phyloP scores from a whole-genome alignment of 2,888 invertebrate species.

The Syritta pipiens region DNA sequence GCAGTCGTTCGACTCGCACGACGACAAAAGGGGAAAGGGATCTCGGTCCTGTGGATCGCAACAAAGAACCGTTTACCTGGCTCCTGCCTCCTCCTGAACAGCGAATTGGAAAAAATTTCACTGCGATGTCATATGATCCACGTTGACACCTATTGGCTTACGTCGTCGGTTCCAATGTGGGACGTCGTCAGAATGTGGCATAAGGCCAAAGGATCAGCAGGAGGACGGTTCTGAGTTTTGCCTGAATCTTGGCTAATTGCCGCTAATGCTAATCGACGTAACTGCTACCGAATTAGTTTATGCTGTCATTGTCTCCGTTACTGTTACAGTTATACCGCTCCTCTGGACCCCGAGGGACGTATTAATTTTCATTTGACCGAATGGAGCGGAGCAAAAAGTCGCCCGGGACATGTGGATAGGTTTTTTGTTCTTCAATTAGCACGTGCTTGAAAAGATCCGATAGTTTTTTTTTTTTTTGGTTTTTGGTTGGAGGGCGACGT shows the following conservation, averaged over 20 bases:
- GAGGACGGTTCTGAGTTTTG: not conserved
- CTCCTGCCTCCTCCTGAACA: conserved; percentile 26
- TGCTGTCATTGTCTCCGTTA: conserved; percentile 65
- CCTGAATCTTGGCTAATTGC: conserved; percentile 51
- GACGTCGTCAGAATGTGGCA: conserved; percentile 30
- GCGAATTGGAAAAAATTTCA: conserved; percentile 57
- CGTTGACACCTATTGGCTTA: conserved; percentile 67
- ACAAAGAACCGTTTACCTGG: conserved; percentile 59
- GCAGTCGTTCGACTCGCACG: not conserved
- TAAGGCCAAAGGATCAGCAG: conserved; percentile 47
- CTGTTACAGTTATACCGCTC: conserved; percentile 65
- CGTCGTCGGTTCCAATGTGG: conserved; percentile 9
- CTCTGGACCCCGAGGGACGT: conserved; percentile 21
- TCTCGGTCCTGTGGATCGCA: not conserved
- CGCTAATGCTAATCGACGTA: conserved; percentile 68
- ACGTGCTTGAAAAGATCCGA: conserved; percentile 52
- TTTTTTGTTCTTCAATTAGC: conserved; percentile 61
- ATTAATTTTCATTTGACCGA: conserved; percentile 43
- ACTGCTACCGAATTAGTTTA: conserved; percentile 68
- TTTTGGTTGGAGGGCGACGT: not conserved
- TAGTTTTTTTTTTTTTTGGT: conserved; percentile 14
- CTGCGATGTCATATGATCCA: conserved; percentile 62
- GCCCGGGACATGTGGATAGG: conserved; percentile 45
- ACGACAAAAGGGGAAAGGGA: not conserved
- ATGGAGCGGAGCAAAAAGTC: conserved; percentile 7